Evolutionary conservation across 2,113 vertebrate species (phyloP).

Genomic region (Pseudorasbora parva): DNA sequence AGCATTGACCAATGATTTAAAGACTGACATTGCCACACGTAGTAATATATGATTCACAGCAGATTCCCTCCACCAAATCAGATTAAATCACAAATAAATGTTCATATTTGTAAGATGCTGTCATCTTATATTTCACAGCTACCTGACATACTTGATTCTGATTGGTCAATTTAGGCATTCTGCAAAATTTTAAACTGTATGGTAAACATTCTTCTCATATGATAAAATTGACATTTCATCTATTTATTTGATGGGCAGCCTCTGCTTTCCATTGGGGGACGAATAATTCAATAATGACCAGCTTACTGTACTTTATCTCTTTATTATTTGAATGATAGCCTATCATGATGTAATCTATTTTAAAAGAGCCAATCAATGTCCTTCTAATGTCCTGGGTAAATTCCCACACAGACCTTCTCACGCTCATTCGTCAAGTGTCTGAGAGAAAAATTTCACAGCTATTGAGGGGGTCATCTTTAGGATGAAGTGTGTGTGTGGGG

Average conservation of each 20-base stretch:
- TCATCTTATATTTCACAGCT: not conserved
- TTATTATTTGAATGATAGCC: not conserved
- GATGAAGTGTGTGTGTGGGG: not conserved
- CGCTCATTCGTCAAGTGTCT: constrained; percentile 1
- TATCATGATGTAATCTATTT: not conserved
- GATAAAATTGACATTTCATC: not conserved
- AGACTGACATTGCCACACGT: not conserved
- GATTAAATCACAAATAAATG: constrained; percentile 1
- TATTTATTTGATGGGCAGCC: not conserved
- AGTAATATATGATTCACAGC: not conserved
- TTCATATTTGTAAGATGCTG: not conserved
- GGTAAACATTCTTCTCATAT: not conserved
- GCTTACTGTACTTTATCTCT: not conserved
- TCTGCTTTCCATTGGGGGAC: not conserved
- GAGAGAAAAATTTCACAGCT: constrained; percentile 9
- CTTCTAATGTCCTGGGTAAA: not conserved
- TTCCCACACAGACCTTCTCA: constrained; percentile 13
- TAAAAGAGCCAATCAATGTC: not conserved
- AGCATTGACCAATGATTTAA: not conserved
- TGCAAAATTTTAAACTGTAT: not conserved
- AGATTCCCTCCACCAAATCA: not conserved
- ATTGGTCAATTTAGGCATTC: not conserved
- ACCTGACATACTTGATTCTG: not conserved
- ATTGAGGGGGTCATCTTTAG: constrained; percentile 15
- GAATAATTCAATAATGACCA: not conserved